Evolutionary conservation across 1,140 invertebrate species (phyloP).

Genomic region (Sitobion miscanthi): DNA sequence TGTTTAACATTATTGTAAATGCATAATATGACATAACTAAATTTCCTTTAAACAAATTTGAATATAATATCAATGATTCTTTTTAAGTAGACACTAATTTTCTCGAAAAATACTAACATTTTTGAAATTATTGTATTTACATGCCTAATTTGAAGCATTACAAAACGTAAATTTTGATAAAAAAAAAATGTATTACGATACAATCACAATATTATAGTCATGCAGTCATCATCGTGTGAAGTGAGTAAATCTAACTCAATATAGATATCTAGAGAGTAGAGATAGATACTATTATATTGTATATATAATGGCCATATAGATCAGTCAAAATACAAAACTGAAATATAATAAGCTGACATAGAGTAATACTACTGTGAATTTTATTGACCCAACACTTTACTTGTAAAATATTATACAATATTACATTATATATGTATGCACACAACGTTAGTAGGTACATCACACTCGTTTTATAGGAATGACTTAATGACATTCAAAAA

Average conservation of each 20-base stretch:
- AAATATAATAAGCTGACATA: not conserved
- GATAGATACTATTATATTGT: not conserved
- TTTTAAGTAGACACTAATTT: not conserved
- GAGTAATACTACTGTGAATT: not conserved
- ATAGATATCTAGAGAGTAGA: not conserved
- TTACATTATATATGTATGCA: not conserved
- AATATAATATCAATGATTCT: not conserved
- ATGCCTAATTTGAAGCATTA: too few species aligned
- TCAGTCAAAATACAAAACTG: not conserved
- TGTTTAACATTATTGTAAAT: not conserved
- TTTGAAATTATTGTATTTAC: too few species aligned
- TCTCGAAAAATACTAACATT: too few species aligned
- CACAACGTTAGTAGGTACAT: not conserved
- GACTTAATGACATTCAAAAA: constrained; percentile 9
- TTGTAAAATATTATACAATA: not conserved
- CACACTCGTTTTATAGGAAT: not conserved
- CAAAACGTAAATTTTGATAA: too few species aligned
- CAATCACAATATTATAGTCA: not conserved
- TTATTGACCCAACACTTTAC: not conserved
- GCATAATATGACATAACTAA: not conserved
- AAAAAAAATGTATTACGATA: too few species aligned
- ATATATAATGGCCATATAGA: not conserved
- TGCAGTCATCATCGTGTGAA: not conserved
- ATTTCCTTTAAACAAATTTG: not conserved
- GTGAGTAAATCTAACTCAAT: not conserved